A percentile compares a stretch with the other conserved stretches of the same genome.
Conservation (phyloP, 2,797 vertebrate species). For the Brotula barbata region DNA sequence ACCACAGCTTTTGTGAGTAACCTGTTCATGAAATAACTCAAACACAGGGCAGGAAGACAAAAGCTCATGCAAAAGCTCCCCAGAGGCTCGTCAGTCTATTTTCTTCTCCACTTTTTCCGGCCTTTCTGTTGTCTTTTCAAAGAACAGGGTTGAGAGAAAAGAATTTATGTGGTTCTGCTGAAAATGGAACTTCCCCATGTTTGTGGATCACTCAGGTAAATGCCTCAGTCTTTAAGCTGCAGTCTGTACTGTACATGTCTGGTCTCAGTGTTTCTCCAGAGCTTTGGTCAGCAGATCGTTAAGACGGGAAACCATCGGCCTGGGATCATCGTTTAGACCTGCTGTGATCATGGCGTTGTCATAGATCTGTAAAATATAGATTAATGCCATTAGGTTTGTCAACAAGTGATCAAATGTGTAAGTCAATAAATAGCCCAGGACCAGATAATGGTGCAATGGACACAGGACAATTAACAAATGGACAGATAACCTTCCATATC, state of each 20-base stretch:
- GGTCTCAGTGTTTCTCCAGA: conserved; percentile 85
- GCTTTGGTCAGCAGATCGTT: conserved; percentile 89
- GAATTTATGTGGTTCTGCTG: conserved; percentile 9
- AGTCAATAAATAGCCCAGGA: too few relatives aligned
- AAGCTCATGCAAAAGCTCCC: neutral
- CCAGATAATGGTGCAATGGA: too few relatives aligned
- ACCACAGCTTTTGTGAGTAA: too few relatives aligned
- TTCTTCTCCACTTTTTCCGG: conserved; percentile 5
- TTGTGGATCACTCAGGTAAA: neutral
- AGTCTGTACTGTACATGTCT: conserved; percentile 19
- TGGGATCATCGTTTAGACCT: conserved; percentile 90
- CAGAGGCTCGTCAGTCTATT: conserved; percentile 6
- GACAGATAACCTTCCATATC: too few relatives aligned
- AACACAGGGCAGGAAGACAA: conserved; percentile 14
- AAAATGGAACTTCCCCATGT: conserved; percentile 10
- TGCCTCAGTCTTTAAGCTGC: conserved; percentile 15
- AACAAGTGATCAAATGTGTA: neutral
- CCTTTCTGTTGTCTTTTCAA: conserved; percentile 9
- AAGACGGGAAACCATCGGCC: conserved; percentile 90
- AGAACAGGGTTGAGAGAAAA: neutral
- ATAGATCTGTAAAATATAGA: conserved; percentile 82
- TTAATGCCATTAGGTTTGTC: neutral
- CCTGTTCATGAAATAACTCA: neutral
- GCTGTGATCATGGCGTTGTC: conserved; percentile 97
- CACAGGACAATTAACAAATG: too few relatives aligned